A percentile compares a stretch with the other conserved stretches of the same genome.
Conservation (phyloP, 2,888 invertebrate genomes). For the Drosophila mayaguana region DNA sequence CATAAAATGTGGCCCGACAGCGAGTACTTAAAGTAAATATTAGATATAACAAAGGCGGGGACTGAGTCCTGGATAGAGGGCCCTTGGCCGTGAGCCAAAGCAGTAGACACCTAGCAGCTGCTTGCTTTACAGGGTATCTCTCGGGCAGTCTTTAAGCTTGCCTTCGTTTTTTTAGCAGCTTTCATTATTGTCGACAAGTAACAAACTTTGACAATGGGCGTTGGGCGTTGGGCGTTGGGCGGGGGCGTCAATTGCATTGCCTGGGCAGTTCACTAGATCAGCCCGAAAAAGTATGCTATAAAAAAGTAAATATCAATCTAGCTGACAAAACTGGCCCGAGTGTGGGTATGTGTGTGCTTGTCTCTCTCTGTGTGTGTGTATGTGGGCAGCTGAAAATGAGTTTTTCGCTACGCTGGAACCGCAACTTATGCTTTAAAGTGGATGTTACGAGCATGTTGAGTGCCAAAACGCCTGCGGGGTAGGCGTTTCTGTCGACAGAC, state of each 20-base stretch:
- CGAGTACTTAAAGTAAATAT: conserved; percentile 6
- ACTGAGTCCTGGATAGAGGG: neutral
- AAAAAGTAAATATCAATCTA: conserved; percentile 73
- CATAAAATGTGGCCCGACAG: neutral
- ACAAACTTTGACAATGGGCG: conserved; percentile 36
- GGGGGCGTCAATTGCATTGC: conserved; percentile 30
- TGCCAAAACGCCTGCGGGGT: conserved; percentile 35
- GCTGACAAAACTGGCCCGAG: conserved; percentile 33
- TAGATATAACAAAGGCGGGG: neutral
- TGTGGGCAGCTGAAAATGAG: conserved; percentile 50
- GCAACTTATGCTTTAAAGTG: conserved; percentile 82
- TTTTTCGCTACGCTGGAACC: conserved; percentile 78
- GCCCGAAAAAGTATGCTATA: conserved; percentile 53
- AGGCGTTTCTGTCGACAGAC: conserved; percentile 21
- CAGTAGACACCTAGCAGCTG: neutral
- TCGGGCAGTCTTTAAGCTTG: neutral
- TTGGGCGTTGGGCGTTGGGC: conserved; percentile 5
- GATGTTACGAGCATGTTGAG: conserved; percentile 66
- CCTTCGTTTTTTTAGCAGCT: conserved; percentile 7
- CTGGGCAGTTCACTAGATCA: conserved; percentile 7
- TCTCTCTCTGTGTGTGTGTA: too few relatives aligned
- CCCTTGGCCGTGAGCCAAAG: neutral
- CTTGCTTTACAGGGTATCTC: conserved; percentile 13
- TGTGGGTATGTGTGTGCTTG: neutral
- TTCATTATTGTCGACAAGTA: conserved; percentile 48